These are phyloP conservation scores for Tamandua tetradactyla DNA, from an alignment of 2,797 vertebrate species.

Conservation along the genomic window DNA sequence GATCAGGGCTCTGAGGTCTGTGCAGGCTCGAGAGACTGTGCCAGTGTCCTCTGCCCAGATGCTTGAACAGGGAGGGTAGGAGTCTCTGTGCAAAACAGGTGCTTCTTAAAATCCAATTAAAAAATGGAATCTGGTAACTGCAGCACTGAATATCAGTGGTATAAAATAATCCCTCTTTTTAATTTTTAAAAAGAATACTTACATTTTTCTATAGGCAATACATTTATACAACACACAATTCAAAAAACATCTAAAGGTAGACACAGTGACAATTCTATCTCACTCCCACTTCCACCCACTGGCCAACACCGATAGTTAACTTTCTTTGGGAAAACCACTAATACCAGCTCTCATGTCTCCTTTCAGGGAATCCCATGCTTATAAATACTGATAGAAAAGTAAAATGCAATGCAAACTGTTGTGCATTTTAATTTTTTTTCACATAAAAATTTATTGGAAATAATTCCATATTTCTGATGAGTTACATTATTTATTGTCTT, in stretches of 20 bases:
- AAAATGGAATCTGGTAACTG: neutral
- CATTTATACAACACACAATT: neutral
- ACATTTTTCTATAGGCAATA: neutral
- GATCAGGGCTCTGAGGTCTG: neutral
- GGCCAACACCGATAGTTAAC: neutral
- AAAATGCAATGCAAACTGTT: neutral
- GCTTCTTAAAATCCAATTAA: neutral
- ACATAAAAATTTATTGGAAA: constrained; percentile 32
- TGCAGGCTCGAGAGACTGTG: neutral
- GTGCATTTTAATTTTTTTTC: neutral
- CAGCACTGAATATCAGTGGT: neutral
- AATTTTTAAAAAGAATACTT: neutral
- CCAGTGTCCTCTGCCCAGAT: neutral
- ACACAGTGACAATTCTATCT: neutral
- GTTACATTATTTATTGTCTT: neutral
- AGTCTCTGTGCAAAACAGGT: neutral
- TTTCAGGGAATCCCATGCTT: neutral
- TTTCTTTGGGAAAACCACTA: neutral
- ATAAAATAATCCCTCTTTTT: neutral
- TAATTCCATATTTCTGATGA: constrained; percentile 4
- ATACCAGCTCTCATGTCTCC: neutral
- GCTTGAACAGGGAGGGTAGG: neutral
- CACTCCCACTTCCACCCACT: neutral
- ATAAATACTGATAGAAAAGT: neutral
- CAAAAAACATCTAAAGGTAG: neutral